These are phyloP conservation scores for Prunella strophiata DNA, from an alignment of 2,797 vertebrate species.

Conservation along the genomic window DNA sequence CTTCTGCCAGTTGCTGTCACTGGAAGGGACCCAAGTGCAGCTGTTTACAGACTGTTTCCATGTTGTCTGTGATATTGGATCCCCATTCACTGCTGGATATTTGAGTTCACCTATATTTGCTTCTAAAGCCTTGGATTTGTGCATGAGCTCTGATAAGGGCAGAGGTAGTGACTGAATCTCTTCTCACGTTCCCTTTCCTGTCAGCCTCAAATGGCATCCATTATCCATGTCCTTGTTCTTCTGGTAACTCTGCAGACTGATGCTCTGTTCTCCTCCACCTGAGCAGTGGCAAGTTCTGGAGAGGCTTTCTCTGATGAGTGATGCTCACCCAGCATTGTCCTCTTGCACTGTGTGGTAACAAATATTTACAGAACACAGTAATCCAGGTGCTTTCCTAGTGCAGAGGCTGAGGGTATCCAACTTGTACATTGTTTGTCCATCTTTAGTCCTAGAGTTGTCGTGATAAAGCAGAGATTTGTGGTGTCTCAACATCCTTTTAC, in stretches of 20 bases:
- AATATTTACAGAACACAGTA: background rate
- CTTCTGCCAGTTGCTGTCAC: background rate
- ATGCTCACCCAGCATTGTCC: background rate
- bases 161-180: background rate
- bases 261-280: background rate
- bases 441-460: background rate
- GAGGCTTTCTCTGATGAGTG: background rate
- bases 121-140: background rate
- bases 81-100: background rate
- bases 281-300: background rate
- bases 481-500: background rate
- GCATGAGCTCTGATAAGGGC: background rate
- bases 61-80: background rate
- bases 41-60: background rate
- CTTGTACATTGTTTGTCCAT: background rate
- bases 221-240: background rate
- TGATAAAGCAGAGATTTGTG: background rate
- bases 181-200: background rate
- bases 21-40: background rate
- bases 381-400: background rate
- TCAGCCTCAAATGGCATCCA: rapidly evolving
- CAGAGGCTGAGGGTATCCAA: background rate
- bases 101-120: background rate
- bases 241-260: background rate
- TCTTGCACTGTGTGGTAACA: background rate